Conservation (phyloP, 1,140 invertebrate species). For the Mesaphorura yosii region DNA sequence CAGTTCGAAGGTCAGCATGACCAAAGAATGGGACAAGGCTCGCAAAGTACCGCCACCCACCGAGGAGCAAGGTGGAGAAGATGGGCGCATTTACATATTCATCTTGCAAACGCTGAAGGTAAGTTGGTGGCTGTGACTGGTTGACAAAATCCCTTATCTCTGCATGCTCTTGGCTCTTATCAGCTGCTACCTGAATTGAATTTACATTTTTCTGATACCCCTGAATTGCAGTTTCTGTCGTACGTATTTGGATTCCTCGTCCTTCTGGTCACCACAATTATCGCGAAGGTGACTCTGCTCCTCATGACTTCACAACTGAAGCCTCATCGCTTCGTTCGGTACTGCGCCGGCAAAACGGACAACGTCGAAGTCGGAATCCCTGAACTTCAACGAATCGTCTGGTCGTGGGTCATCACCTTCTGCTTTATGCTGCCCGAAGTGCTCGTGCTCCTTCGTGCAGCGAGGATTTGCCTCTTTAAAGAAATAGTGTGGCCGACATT, state of each 20-base stretch:
- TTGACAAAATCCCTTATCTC: too few species aligned
- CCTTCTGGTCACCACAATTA: constrained; percentile 34
- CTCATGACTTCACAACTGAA: constrained; percentile 38
- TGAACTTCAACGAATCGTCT: constrained; percentile 35
- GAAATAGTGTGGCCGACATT: constrained; percentile 9
- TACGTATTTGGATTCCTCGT: constrained; percentile 36
- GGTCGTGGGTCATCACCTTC: constrained; percentile 40
- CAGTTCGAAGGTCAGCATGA: too few species aligned
- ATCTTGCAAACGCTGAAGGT: constrained; percentile 2
- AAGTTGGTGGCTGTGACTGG: background rate
- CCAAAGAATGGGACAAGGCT: background rate
- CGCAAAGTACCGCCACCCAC: background rate
- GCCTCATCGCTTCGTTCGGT: constrained; percentile 14
- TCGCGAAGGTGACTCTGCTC: constrained; percentile 35
- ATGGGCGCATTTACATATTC: background rate
- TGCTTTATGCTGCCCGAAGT: constrained; percentile 37
- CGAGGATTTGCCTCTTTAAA: constrained; percentile 39
- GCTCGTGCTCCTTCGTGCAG: constrained; percentile 35
- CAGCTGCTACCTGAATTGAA: background rate
- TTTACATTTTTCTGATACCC: background rate
- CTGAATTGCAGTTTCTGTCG: constrained; percentile 31
- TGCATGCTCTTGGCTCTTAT: too few species aligned
- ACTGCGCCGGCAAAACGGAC: background rate
- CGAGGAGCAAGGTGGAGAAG: background rate
- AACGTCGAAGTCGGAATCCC: background rate